Evolutionary conservation across 1,140 invertebrate species (phyloP).

Genomic region (Orchestia grillus): DNA sequence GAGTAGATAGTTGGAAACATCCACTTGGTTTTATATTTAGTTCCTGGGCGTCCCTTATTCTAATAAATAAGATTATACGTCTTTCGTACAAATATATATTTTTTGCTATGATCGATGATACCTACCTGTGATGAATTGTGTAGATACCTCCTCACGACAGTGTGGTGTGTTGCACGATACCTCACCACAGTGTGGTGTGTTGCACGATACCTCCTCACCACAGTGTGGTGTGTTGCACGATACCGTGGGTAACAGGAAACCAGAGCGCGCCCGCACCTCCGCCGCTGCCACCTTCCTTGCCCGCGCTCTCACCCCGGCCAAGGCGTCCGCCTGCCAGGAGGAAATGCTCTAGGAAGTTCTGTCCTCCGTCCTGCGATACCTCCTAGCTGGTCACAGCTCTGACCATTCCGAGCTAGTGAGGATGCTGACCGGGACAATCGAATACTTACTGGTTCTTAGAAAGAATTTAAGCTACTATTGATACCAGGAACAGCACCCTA

Average conservation of each 20-base stretch:
- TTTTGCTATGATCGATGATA: background rate
- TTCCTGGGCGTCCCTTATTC: no score
- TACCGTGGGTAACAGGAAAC: conserved; percentile 54
- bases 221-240: background rate
- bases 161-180: background rate
- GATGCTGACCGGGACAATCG: background rate
- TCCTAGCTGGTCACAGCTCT: background rate
- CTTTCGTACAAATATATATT: background rate
- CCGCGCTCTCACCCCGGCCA: background rate
- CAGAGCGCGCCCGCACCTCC: background rate
- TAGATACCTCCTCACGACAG: background rate
- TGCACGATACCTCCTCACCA: background rate
- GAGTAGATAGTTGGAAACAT: no score
- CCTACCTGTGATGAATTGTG: background rate
- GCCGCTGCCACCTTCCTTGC: background rate
- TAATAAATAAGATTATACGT: no score
- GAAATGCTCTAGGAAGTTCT: conserved; percentile 27
- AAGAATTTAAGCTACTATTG: background rate
- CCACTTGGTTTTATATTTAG: no score
- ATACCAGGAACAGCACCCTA: no score
- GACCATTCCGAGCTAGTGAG: background rate
- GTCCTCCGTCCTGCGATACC: background rate
- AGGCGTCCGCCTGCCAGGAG: conserved; percentile 21
- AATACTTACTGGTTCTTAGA: background rate
- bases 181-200: background rate